Conservation (phyloP, 2,888 invertebrate genomes). For the Heliconius erato region DNA sequence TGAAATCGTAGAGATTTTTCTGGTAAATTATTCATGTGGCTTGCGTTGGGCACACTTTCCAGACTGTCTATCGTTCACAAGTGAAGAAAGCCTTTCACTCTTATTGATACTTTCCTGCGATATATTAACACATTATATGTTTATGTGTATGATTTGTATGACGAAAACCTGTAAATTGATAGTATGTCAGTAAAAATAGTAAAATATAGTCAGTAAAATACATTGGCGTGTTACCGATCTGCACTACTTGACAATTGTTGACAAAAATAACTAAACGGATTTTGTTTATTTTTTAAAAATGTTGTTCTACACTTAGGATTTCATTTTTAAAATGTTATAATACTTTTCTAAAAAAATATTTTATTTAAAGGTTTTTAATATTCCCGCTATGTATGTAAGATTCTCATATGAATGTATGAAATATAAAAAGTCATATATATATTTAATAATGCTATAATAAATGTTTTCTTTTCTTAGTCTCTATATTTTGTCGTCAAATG, state of each 20-base stretch:
- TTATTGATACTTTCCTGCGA: slow-evolving; percentile 58
- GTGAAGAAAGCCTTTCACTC: slow-evolving; percentile 85
- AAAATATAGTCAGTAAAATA: too few species aligned
- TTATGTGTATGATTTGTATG: neutral
- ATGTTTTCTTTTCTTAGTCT: neutral
- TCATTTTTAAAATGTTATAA: too few species aligned
- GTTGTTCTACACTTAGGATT: too few species aligned
- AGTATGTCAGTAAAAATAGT: too few species aligned
- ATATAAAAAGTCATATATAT: too few species aligned
- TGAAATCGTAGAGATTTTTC: slow-evolving; percentile 86
- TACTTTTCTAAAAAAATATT: too few species aligned
- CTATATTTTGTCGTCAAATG: neutral
- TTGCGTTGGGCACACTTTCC: slow-evolving; percentile 81
- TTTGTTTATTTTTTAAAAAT: too few species aligned
- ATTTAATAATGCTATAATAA: too few species aligned
- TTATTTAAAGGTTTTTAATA: too few species aligned
- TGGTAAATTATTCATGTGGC: slow-evolving; percentile 86
- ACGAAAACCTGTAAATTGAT: neutral
- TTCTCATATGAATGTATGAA: too few species aligned
- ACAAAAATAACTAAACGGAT: too few species aligned
- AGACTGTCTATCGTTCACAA: slow-evolving; percentile 74
- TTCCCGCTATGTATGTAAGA: too few species aligned
- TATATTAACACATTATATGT: neutral
- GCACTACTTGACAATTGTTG: neutral
- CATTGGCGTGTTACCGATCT: neutral